These are phyloP conservation scores for Ypsolopha scabrella DNA, from an alignment of 2,888 invertebrate genomes.

Conservation along the genomic window DNA sequence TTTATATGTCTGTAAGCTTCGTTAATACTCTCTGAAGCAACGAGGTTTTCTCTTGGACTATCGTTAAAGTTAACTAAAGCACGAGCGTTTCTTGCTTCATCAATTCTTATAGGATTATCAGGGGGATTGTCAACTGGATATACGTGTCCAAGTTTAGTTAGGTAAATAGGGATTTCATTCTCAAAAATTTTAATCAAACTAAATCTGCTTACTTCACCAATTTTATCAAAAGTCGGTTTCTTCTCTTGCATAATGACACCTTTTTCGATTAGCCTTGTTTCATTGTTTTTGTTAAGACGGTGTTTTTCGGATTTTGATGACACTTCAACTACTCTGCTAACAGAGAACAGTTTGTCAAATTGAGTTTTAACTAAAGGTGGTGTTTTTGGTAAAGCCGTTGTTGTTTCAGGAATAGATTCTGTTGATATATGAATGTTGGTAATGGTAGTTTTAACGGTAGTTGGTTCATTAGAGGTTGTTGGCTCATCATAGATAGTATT, in stretches of 20 bases:
- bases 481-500: slow-evolving; percentile 6
- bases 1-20: slow-evolving; percentile 57
- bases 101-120: slow-evolving; percentile 57
- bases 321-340: slow-evolving; percentile 77
- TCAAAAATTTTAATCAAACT: slow-evolving; percentile 77
- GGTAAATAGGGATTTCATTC: slow-evolving; percentile 64
- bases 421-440: slow-evolving; percentile 5
- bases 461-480: slow-evolving; percentile 12
- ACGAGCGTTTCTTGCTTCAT: slow-evolving; percentile 62
- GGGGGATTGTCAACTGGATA: slow-evolving; percentile 64
- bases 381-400: slow-evolving; percentile 29
- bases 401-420: slow-evolving; percentile 21
- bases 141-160: slow-evolving; percentile 56
- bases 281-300: slow-evolving; percentile 66
- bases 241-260: slow-evolving; percentile 69
- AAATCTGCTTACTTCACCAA: slow-evolving; percentile 77
- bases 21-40: slow-evolving; percentile 63
- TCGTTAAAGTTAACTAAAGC: slow-evolving; percentile 47
- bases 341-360: slow-evolving; percentile 74
- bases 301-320: slow-evolving; percentile 74
- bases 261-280: slow-evolving; percentile 62
- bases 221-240: slow-evolving; percentile 72
- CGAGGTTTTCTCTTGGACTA: slow-evolving; percentile 50
- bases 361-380: slow-evolving; percentile 55
- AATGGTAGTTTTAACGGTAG: slow-evolving; percentile 17